Base-by-base conservation (phyloP, 2,888 invertebrate species). In the Lampropteryx suffumata region DNA sequence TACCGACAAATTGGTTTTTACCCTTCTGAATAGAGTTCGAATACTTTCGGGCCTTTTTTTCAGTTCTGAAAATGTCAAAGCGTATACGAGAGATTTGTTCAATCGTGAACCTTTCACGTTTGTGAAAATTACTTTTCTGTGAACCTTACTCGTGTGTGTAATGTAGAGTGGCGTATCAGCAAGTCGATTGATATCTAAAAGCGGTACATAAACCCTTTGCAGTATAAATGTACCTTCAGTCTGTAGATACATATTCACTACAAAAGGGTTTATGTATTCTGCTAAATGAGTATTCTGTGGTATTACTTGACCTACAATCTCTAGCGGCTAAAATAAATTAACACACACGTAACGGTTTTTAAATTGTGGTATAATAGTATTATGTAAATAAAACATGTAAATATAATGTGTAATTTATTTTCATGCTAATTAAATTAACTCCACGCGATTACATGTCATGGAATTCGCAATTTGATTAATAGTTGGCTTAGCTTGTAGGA, bases 151-250 rank as follows among this genome's bases (percentile, higher is more conserved):
- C 57, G 62, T 59, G 54, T 67, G 61, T 68, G 64, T 79, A 73
- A 78, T 75, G 59, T 61, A 57, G 71, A 80, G 71, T 80, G 81
- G 73, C 79, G 66, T 76, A 73, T 69, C 59, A 65, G 59, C 53
- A 55, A 59, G 56, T 56, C 61, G 64, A 69, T 68, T 58, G 61
- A 65, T 65, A 69, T 72, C 63, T 62, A 58, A 55, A 55, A 61
- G 43, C 55, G 58, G 40, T 57, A 32, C 17, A 17, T 17, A 17
- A 17, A 3, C 17, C 17, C 17, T 17, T 17, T 17, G 17, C 17
- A 17, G 17, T 17, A 17, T 17, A 17, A 17, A 17, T 17, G 17
- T 17, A 17, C n/a, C n/a, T n/a, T n/a, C n/a, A n/a, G n/a, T n/a
- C n/a, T n/a, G n/a, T n/a, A n/a, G n/a, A 21, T 21, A 21, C 21